These are phyloP conservation scores for Lasiommata megera DNA, from an alignment of 2,888 invertebrate species.

Conservation along the genomic window DNA sequence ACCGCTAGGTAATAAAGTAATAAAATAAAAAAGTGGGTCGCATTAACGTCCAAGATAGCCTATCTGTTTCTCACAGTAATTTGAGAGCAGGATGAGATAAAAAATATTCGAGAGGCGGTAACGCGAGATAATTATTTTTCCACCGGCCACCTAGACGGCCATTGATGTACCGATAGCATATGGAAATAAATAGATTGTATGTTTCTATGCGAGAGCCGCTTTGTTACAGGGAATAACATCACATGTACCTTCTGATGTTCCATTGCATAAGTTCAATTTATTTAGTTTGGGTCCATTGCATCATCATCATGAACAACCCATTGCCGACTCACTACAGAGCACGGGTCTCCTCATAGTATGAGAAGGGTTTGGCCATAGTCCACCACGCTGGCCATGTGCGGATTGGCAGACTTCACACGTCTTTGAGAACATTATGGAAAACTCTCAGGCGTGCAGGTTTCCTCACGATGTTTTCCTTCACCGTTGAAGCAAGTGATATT, in stretches of 20 bases:
- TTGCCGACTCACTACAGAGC: too few species aligned
- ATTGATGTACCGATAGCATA: constrained; percentile 4
- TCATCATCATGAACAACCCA: too few species aligned
- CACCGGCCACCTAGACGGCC: constrained; percentile 24
- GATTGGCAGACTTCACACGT: too few species aligned
- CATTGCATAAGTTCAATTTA: neutral
- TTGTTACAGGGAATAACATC: neutral
- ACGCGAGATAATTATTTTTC: constrained; percentile 24
- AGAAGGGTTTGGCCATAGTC: too few species aligned
- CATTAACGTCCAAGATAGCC: constrained; percentile 12
- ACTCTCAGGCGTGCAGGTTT: too few species aligned
- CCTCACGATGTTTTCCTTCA: too few species aligned
- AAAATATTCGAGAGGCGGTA: constrained; percentile 22
- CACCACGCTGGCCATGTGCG: too few species aligned
- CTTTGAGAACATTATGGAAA: too few species aligned
- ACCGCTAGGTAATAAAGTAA: neutral
- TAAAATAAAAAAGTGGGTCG: neutral
- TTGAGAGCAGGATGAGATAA: constrained; percentile 19
- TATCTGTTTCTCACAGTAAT: constrained; percentile 27
- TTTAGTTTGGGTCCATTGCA: too few species aligned
- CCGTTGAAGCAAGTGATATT: too few species aligned
- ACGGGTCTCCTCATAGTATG: too few species aligned
- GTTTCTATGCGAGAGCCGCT: neutral
- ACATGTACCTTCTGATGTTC: neutral
- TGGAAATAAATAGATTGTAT: neutral